Conservation (phyloP, 2,888 invertebrate genomes). For the Drosophila pseudotakahashii region DNA sequence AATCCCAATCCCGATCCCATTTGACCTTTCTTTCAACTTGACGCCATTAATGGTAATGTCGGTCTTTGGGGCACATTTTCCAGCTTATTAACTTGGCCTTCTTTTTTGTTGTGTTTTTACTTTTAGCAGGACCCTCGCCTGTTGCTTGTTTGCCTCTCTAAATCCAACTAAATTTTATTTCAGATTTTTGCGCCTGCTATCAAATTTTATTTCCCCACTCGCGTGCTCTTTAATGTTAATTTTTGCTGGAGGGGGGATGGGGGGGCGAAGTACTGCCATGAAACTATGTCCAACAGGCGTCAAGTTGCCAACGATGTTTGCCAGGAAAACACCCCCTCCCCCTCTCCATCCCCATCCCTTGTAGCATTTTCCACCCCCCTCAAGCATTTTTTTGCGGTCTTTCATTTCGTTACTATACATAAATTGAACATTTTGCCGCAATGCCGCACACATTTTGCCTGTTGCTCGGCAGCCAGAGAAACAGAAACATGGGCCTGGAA, state of each 20-base stretch:
- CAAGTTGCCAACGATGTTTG: slow-evolving; percentile 48
- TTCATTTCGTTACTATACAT: slow-evolving; percentile 53
- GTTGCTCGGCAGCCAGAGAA: slow-evolving; percentile 52
- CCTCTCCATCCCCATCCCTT: no score
- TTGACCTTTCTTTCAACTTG: slow-evolving; percentile 51
- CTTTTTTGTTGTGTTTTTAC: not conserved
- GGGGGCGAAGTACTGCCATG: slow-evolving; percentile 35
- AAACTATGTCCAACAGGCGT: slow-evolving; percentile 40
- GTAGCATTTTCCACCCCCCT: no score
- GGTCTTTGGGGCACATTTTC: slow-evolving; percentile 59
- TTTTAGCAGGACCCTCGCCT: not conserved
- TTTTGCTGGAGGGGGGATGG: slow-evolving; percentile 14
- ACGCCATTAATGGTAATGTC: slow-evolving; percentile 58
- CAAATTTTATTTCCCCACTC: slow-evolving; percentile 49
- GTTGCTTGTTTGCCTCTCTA: slow-evolving; percentile 1
- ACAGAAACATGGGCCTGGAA: not conserved
- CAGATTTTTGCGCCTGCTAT: slow-evolving; percentile 1
- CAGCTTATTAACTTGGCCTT: slow-evolving; percentile 65
- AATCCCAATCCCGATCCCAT: slow-evolving; percentile 14
- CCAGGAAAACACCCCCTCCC: not conserved
- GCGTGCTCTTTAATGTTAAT: slow-evolving; percentile 55
- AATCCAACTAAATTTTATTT: slow-evolving; percentile 17
- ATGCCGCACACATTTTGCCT: slow-evolving; percentile 63
- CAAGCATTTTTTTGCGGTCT: slow-evolving; percentile 11
- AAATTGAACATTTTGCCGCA: slow-evolving; percentile 76